Evolutionary conservation across 53 echinoderm and acorn worm genomes (phyloP), one percentile per base, ranked within the genome.

Genomic region (Arbacia lixula): DNA sequence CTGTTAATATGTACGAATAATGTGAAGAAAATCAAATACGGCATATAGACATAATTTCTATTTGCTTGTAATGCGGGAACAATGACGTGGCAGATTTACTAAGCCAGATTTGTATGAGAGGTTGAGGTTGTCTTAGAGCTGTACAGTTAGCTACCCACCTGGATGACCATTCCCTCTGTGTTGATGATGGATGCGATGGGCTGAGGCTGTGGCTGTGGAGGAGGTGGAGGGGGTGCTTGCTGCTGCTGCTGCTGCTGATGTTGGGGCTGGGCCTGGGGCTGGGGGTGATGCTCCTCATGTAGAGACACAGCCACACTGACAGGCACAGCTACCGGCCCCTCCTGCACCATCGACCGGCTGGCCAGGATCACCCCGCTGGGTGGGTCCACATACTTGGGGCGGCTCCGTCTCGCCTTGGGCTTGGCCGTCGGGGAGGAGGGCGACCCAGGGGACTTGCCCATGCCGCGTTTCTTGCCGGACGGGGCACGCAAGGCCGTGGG

Each of bases 401-500:
- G 56, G 17, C 26, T 57, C 49, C 49, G 56, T 58, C 58, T 77
- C 22, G 40, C 58, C 40, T 77, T 77, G 2, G 78, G 78, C 26
- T 55, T 57, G 12, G 57, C 34, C 3, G 78, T 57, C 12, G 78
- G 78, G 10, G 78, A 77, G 6, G 78, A 57, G 1, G 78, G 78
- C 3, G 57, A 57, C 10, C 20, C 32, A 5, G 56, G 78, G 17
- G 16, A 16, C 40, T 58, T 77, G 22, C 78, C 78, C 26, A 36
- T 36, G 58, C 78, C 78, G 14, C 84, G 84, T 61, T 84, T 88
- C 61, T 83, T 87, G 19, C 87, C 84, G 28, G 83, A 63, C 1
- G 84, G 87, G 24, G 87, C 87, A 2, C 73, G 72, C 3, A 86
- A 83, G 25, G 88, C 67, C 4, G 82, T 82, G 12, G 88, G 88